These are phyloP conservation scores for Lasioglossum vierecki DNA, from an alignment of 2,888 invertebrate genomes.

Conservation along the genomic window DNA sequence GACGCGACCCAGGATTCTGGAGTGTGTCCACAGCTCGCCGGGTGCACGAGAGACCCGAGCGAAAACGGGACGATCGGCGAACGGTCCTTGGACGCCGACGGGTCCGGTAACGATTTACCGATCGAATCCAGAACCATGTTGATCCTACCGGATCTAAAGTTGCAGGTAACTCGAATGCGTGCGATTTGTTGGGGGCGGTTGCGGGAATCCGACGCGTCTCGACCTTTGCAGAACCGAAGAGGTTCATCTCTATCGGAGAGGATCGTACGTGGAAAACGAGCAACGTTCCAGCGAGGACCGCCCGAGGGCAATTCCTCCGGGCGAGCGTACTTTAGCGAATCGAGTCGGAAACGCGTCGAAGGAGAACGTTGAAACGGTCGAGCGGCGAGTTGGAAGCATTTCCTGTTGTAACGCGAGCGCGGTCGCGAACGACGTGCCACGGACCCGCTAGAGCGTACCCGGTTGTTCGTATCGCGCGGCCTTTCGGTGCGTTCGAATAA, in stretches of 20 bases:
- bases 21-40: neutral
- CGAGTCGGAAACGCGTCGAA: neutral
- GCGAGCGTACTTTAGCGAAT: neutral
- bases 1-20: neutral
- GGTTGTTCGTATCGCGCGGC: constrained; percentile 36
- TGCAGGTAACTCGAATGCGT: constrained; percentile 77
- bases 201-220: neutral
- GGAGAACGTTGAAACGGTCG: constrained; percentile 17
- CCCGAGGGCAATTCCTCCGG: neutral
- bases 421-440: constrained; percentile 41
- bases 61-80: constrained; percentile 9
- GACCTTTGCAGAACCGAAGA: neutral
- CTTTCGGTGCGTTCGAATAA: constrained; percentile 17
- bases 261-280: neutral
- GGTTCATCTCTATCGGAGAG: neutral
- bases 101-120: constrained; percentile 19
- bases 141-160: constrained; percentile 82
- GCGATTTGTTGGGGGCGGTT: neutral
- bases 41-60: neutral
- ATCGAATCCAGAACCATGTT: constrained; percentile 73
- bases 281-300: neutral
- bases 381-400: constrained; percentile 29
- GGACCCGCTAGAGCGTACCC: constrained; percentile 49
- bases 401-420: constrained; percentile 51
- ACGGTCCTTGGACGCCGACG: constrained; percentile 3